A percentile compares a stretch with the other conserved stretches of the same genome.
Conservation (phyloP, 2,113 vertebrate genomes). For the Ptilorrhoa leucosticta region DNA sequence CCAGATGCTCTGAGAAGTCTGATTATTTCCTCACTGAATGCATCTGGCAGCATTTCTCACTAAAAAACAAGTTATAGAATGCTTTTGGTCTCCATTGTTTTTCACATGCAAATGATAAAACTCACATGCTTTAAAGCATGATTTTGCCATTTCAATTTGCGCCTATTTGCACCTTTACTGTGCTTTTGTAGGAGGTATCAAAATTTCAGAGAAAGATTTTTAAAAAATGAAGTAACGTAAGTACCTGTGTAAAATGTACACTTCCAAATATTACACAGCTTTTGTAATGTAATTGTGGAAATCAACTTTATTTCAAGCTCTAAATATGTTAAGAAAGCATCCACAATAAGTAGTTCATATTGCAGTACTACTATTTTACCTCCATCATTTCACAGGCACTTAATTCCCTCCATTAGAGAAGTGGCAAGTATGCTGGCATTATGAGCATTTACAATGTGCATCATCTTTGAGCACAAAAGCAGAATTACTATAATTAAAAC, state of each 20-base stretch:
- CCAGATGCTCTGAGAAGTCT: not conserved
- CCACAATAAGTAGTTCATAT: not conserved
- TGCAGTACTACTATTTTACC: not conserved
- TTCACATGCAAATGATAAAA: not conserved
- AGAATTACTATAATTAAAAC: slow-evolving; percentile 17
- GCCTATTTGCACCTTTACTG: not conserved
- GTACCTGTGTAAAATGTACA: not conserved
- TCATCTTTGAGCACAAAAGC: not conserved
- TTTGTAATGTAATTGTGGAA: not conserved
- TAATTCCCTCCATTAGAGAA: not conserved
- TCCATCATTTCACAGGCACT: not conserved
- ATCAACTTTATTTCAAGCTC: not conserved
- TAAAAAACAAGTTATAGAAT: not conserved
- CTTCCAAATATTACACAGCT: not conserved
- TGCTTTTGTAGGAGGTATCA: not conserved
- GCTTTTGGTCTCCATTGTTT: not conserved
- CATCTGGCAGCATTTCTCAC: not conserved
- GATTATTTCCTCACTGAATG: not conserved
- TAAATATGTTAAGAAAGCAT: not conserved
- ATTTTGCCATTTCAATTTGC: not conserved
- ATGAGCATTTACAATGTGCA: not conserved
- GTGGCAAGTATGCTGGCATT: not conserved
- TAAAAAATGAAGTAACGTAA: rapidly evolving
- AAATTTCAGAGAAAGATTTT: not conserved
- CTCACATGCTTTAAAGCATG: not conserved